Conservation (phyloP, 2,797 vertebrate genomes). For the Botia kubotai region DNA sequence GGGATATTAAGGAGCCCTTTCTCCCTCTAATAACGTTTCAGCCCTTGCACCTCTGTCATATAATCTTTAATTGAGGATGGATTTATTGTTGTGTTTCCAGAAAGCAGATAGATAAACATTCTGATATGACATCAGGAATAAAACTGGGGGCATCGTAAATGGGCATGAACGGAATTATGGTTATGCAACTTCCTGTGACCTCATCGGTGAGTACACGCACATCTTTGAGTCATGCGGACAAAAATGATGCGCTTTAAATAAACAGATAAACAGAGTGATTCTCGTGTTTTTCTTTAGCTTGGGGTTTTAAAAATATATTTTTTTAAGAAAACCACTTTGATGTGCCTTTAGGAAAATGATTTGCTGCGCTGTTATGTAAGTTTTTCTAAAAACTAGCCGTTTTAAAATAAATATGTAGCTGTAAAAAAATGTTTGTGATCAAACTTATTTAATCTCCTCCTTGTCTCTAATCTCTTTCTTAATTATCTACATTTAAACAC, state of each 20-base stretch:
- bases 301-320: background rate
- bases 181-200: conserved; percentile 55
- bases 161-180: conserved; percentile 49
- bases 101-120: conserved; percentile 57
- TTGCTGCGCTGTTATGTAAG: background rate
- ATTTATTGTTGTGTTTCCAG: conserved; percentile 54
- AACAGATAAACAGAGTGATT: conserved; percentile 3
- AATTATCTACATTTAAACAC: no score
- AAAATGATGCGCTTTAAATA: background rate
- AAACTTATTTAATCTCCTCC: no score
- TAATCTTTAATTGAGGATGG: conserved; percentile 51
- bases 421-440: no score
- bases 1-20: conserved; percentile 51
- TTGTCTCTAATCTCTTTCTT: no score
- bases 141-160: conserved; percentile 1
- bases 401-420: no score
- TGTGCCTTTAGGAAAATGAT: conserved; percentile 4
- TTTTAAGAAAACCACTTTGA: conserved; percentile 1
- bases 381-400: background rate
- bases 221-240: background rate
- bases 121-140: conserved; percentile 46
- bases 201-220: conserved; percentile 19
- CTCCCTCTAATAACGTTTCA: conserved; percentile 46
- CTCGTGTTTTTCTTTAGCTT: background rate
- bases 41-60: conserved; percentile 44